Base-by-base conservation (phyloP, 2,113 vertebrate species). In the Oncorhynchus gorbuscha region DNA sequence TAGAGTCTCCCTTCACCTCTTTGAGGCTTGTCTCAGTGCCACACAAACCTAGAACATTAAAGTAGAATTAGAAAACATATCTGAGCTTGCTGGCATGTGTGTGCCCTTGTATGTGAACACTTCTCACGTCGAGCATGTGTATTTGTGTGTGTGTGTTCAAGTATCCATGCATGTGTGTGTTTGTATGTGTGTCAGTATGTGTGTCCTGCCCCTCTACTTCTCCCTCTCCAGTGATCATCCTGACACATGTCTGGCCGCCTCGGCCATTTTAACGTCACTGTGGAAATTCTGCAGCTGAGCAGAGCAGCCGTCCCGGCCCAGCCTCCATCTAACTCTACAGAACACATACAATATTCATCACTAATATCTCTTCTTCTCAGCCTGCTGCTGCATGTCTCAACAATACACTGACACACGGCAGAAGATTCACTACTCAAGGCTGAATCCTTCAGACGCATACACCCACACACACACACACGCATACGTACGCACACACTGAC, bases 171-270 rank as follows among this genome's bases (percentile, higher is more conserved):
- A 9, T 39, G 2, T 39, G 14, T 55, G 6, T 64, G 45, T 51
- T 61, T 51, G 73, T 35, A 26, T 64, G 62, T 51, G 64, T 48
- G 62, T 55, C 75, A 79, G 61, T 16, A 69, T 12, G 51, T 12
- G 51, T 61, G 77, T 78, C 51, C 4, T 55, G 51, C 1, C 51
- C 51, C 82, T 83, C 75, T 89, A 72, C 81, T 81, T 88, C 88
- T 88, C 82, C 85, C 77, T 81, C 85, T 32, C 84, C 82, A 84
- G 90, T 91, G 92, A 93, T 92, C 90, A 90, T 90, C 87, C 86
- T 90, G 91, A 90, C 92, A 93, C 88, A 90, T 92, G 90, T 92
- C 92, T 87, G 89, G 90, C 88, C 90, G 90, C 91, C 90, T 91
- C 85, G 86, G 89, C 90, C 88, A 89, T 87, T 92, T 93, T 92